Evolutionary conservation across 2,888 invertebrate species (phyloP), one percentile per base, ranked within the genome.

Genomic region (Caenorhabditis japonica): DNA sequence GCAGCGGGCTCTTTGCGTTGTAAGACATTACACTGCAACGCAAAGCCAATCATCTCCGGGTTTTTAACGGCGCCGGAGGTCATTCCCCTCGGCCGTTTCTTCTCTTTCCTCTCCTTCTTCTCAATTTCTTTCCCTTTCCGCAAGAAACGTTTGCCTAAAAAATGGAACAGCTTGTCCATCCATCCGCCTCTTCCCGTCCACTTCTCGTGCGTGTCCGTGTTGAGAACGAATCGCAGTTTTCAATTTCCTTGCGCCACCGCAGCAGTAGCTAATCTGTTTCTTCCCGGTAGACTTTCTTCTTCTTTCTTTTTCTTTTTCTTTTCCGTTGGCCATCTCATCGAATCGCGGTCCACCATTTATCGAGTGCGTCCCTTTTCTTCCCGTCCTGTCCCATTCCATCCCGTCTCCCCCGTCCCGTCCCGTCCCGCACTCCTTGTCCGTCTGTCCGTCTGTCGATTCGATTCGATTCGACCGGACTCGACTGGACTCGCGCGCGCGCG

Each of bases 101-200:
- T 60, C 39, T 30, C 46, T 12, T 36, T 60, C 58, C 38, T 15
- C 41, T 25, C 39, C 36, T n/a, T n/a, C n/a, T n/a, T n/a, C n/a
- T n/a, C n/a, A n/a, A n/a, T n/a, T n/a, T n/a, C n/a, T n/a, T n/a
- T n/a, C 47, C 10, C 43, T 1, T 33, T 19, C 39, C 41, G 39
- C 12, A 17, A 43, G 43, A 43, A 23, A 43, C 33, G n/a, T n/a
- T n/a, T n/a, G 30, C 39, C 17, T 51, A 49, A 62, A 62, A 62
- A 62, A 62, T 55, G 62, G 62, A 62, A 62, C 62, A 62, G 62
- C 53, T 62, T 62, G 62, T 62, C 62, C 62, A 38, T n/a, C n/a
- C n/a, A n/a, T n/a, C n/a, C n/a, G n/a, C n/a, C n/a, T n/a, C n/a
- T n/a, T n/a, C n/a, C 53, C 47, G 46, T 55, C 47, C n/a, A 30